These are phyloP conservation scores for Eupeodes latifasciatus DNA, from an alignment of 2,888 invertebrate genomes.

Conservation along the genomic window DNA sequence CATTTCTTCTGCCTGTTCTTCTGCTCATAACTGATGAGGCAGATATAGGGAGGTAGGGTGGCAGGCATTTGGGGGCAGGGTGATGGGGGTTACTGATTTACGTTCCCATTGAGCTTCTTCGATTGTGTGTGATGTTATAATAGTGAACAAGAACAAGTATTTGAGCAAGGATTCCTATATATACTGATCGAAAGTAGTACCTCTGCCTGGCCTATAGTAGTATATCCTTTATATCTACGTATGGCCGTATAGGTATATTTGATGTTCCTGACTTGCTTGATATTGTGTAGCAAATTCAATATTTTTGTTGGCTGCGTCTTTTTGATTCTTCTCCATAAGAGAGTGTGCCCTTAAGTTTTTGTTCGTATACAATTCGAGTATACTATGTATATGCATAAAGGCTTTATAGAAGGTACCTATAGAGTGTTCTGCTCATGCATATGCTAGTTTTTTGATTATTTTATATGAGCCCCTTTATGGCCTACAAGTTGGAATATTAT, in stretches of 20 bases:
- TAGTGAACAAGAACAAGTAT: slow-evolving; percentile 17
- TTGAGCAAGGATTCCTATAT: slow-evolving; percentile 20
- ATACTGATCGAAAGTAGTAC: no score
- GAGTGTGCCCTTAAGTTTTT: neutral
- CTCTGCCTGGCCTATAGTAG: no score
- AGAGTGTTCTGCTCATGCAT: slow-evolving; percentile 43
- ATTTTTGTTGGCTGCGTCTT: slow-evolving; percentile 46
- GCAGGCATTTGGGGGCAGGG: neutral
- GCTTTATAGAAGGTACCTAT: neutral
- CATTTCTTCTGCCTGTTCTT: slow-evolving; percentile 65
- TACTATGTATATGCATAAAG: neutral
- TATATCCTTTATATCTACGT: no score
- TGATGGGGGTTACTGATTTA: neutral
- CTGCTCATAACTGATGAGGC: slow-evolving; percentile 27
- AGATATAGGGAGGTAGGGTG: neutral
- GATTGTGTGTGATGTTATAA: slow-evolving; percentile 40
- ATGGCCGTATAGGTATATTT: no score
- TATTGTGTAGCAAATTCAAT: slow-evolving; percentile 23
- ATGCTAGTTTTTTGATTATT: slow-evolving; percentile 69
- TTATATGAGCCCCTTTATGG: slow-evolving; percentile 64
- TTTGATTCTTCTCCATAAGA: slow-evolving; percentile 8
- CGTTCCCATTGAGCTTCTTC: slow-evolving; percentile 46
- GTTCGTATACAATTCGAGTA: neutral
- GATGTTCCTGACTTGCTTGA: neutral
- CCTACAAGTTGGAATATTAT: slow-evolving; percentile 36